Evolutionary conservation across 2,113 vertebrate genomes (phyloP).

Genomic region (Oreotrochilus melanogaster): DNA sequence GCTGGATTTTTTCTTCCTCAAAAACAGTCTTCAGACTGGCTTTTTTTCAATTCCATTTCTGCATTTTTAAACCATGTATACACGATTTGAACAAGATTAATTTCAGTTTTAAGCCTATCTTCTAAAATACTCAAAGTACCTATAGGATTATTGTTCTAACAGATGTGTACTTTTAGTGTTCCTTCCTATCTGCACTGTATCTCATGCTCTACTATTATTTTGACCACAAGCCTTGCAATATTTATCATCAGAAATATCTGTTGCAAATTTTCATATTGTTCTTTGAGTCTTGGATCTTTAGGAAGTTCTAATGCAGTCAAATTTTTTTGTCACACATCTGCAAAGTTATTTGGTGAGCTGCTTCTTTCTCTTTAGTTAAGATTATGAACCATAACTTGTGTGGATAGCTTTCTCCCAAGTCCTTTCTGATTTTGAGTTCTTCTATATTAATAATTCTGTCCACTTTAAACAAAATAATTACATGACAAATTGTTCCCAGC

Average conservation of each 20-base stretch:
- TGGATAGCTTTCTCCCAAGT: background rate
- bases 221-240: background rate
- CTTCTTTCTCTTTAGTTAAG: background rate
- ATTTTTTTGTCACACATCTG: background rate
- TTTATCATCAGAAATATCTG: background rate
- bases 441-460: background rate
- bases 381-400: background rate
- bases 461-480: background rate
- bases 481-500: background rate
- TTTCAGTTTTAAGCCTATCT: background rate
- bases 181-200: background rate
- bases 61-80: background rate
- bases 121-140: background rate
- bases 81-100: background rate
- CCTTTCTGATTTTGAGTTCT: background rate
- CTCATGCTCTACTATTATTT: background rate
- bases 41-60: background rate
- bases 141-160: background rate
- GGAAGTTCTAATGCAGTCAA: background rate
- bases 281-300: background rate
- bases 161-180: background rate
- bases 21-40: background rate
- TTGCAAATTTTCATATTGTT: background rate
- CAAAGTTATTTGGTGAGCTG: background rate
- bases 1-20: background rate